Conservation (phyloP, 2,113 vertebrate genomes). For the Hypocryptadius cinnamomeus region DNA sequence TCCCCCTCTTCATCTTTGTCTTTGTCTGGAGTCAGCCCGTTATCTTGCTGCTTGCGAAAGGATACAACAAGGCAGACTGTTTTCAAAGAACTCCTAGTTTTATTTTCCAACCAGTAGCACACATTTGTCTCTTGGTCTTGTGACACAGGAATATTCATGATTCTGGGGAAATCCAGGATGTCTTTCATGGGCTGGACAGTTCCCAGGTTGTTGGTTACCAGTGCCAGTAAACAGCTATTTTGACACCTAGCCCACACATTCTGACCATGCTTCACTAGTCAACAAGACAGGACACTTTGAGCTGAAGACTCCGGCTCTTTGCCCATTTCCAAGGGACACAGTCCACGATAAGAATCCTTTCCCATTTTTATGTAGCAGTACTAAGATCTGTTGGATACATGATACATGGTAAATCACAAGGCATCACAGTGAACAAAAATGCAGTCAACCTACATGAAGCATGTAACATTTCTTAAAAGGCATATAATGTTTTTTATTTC, state of each 20-base stretch:
- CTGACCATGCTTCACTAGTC: background rate
- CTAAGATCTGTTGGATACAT: background rate
- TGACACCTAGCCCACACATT: background rate
- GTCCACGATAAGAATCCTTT: background rate
- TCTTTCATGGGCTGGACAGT: background rate
- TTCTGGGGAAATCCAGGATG: background rate
- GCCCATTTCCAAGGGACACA: background rate
- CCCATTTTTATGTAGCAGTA: background rate
- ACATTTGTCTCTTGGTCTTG: background rate
- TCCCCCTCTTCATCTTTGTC: background rate
- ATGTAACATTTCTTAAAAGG: background rate
- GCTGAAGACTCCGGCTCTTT: background rate
- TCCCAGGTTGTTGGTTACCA: background rate
- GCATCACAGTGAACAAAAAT: background rate
- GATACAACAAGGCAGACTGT: background rate
- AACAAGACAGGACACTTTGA: background rate
- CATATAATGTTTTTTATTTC: background rate
- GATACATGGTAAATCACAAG: background rate
- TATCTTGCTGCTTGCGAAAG: background rate
- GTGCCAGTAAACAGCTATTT: background rate
- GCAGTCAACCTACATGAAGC: background rate
- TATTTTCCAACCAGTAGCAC: conserved; percentile 12
- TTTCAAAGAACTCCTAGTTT: conserved; percentile 13
- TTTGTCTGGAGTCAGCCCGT: background rate
- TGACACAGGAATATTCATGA: background rate